Conservation (phyloP, 2,797 vertebrate species). For the Acropternis orthonyx region DNA sequence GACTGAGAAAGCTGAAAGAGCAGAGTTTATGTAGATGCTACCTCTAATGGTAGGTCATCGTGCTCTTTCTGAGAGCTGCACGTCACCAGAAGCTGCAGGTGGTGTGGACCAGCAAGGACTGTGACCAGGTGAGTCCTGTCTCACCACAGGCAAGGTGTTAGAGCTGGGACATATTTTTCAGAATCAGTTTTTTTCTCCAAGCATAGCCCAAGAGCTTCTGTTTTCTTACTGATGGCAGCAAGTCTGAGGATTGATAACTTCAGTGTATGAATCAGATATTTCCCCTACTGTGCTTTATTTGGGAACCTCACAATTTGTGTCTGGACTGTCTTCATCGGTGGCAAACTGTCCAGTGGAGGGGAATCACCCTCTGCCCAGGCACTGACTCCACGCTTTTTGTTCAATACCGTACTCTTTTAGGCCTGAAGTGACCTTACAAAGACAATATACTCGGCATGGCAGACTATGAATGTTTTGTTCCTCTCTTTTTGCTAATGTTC, state of each 20-base stretch:
- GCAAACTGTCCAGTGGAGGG: background rate
- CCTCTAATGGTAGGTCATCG: background rate
- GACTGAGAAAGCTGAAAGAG: background rate
- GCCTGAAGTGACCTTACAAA: slow-evolving; percentile 74
- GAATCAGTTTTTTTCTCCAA: background rate
- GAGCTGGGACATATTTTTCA: background rate
- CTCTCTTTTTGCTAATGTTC: slow-evolving; percentile 16
- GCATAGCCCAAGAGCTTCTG: background rate
- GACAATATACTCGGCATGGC: slow-evolving; percentile 17
- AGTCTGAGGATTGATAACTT: background rate
- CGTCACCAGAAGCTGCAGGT: background rate
- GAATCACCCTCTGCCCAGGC: background rate
- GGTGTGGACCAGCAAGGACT: background rate
- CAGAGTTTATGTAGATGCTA: background rate
- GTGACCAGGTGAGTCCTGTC: background rate
- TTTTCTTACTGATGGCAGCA: background rate
- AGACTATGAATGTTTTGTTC: slow-evolving; percentile 57
- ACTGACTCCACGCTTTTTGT: background rate
- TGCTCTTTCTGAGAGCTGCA: background rate
- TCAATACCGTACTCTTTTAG: background rate
- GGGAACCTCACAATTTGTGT: background rate
- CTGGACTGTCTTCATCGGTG: background rate
- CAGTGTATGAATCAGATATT: background rate
- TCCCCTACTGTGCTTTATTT: background rate
- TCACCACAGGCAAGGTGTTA: background rate